phyloP scores from a whole-genome alignment of 2,888 invertebrate species.

The Falcaria lacertinaria region DNA sequence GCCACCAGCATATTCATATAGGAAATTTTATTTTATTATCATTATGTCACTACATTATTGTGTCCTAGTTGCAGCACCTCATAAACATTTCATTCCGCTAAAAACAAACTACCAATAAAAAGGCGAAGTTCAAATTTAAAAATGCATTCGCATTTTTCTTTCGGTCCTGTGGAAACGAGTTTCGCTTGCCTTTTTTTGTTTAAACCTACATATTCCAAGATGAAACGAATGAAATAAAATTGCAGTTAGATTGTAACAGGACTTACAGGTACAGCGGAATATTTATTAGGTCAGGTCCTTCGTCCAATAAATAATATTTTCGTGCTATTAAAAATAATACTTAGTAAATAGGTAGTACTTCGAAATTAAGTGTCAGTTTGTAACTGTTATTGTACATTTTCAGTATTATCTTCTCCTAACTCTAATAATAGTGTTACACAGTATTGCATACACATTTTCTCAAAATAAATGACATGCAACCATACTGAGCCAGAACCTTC shows the following conservation, averaged over 20 bases:
- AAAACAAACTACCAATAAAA: neutral
- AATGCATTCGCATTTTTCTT: neutral
- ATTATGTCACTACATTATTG: too few species aligned
- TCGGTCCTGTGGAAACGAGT: neutral
- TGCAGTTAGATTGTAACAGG: neutral
- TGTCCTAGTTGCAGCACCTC: neutral
- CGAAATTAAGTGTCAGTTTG: too few species aligned
- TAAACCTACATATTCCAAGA: neutral
- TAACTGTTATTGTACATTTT: too few species aligned
- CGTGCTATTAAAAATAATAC: too few species aligned
- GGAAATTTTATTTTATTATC: too few species aligned
- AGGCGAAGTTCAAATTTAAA: neutral
- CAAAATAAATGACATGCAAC: slow-evolving; percentile 65
- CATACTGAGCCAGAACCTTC: slow-evolving; percentile 64
- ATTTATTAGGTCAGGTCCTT: neutral
- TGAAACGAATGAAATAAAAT: neutral
- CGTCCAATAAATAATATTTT: too few species aligned
- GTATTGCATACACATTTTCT: slow-evolving; percentile 51
- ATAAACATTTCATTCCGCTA: neutral
- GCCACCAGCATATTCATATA: too few species aligned
- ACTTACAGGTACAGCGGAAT: neutral
- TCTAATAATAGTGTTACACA: too few species aligned
- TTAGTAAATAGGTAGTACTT: too few species aligned
- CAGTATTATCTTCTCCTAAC: too few species aligned
- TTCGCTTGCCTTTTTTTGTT: neutral